A percentile compares a stretch with the other conserved stretches of the same genome.
Evolutionary conservation across 1,140 invertebrate genomes (phyloP).

Genomic region (Diprion similis): DNA sequence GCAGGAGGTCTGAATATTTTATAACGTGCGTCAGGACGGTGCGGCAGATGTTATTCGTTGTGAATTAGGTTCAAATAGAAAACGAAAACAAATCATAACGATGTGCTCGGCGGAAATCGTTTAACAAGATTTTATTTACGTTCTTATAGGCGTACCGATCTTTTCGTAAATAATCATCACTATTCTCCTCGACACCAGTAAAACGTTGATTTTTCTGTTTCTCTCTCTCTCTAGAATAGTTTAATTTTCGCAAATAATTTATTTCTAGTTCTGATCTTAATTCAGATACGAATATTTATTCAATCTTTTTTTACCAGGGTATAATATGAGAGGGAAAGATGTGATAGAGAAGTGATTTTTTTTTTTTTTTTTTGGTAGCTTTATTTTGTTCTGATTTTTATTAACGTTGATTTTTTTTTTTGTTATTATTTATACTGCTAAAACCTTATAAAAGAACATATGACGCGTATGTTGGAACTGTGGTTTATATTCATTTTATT

Average conservation of each 20-base stretch:
- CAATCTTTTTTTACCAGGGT: too few relatives aligned
- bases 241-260: too few relatives aligned
- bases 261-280: too few relatives aligned
- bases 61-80: not conserved
- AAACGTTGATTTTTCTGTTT: too few relatives aligned
- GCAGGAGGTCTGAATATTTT: not conserved
- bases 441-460: conserved; percentile 59
- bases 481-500: not conserved
- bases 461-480: conserved; percentile 51
- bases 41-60: not conserved
- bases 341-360: conserved; percentile 9
- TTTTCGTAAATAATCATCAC: too few relatives aligned
- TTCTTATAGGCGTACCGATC: too few relatives aligned
- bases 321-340: conserved; percentile 12
- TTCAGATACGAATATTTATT: too few relatives aligned
- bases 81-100: not conserved
- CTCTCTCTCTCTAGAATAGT: too few relatives aligned
- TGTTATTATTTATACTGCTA: conserved; percentile 40
- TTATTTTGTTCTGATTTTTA: not conserved
- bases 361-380: not conserved
- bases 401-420: not conserved
- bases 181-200: too few relatives aligned
- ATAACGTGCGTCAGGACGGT: not conserved
- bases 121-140: not conserved
- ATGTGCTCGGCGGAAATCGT: not conserved